Conservation (phyloP, 92 coral and sea anemone species). For the Siderastrea siderea region DNA sequence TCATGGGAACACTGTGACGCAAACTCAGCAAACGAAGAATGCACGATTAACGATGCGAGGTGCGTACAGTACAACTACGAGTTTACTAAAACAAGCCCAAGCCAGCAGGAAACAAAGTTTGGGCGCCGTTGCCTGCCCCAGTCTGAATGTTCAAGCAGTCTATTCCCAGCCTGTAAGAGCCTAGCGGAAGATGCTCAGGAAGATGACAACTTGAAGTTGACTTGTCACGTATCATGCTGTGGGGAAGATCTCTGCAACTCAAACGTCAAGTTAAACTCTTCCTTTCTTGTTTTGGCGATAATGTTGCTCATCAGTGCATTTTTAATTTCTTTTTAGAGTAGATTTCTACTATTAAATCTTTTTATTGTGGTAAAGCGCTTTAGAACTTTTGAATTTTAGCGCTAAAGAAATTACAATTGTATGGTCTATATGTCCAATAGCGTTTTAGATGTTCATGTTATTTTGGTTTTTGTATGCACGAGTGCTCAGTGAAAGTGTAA, state of each 20-base stretch:
- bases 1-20: conserved; percentile 12
- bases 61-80: conserved; percentile 13
- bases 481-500: too few species aligned
- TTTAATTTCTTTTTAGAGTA: background rate
- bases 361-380: too few species aligned
- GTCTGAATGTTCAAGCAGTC: conserved; percentile 1
- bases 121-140: background rate
- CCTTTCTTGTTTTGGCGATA: background rate
- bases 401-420: too few species aligned
- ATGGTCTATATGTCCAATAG: too few species aligned
- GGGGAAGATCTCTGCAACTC: conserved; percentile 21
- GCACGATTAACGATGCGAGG: background rate
- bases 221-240: conserved; percentile 13
- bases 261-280: background rate
- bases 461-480: too few species aligned
- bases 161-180: background rate
- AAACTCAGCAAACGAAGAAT: background rate
- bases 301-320: background rate
- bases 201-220: background rate
- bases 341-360: too few species aligned
- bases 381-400: too few species aligned
- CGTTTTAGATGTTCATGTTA: too few species aligned
- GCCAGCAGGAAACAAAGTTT: background rate
- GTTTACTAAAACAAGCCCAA: background rate
- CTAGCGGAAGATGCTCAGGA: background rate